Base-by-base conservation (phyloP, 1,140 invertebrate genomes). In the Bombus vancouverensis region DNA sequence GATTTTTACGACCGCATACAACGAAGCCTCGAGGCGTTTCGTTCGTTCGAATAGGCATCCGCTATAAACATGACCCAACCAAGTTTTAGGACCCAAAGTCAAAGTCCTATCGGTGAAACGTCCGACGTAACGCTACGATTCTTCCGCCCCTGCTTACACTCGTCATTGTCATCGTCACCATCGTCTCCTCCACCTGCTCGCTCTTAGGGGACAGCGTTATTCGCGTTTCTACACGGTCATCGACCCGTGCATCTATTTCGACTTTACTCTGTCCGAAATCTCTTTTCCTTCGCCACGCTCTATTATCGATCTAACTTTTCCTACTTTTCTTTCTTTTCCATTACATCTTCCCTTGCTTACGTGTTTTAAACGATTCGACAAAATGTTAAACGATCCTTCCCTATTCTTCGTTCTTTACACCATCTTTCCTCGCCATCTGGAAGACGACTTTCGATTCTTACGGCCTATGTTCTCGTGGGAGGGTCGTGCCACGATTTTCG, bases 201-300 rank as follows among this genome's bases (percentile, higher is more conserved):
- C 18, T 79, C 70, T 44, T n/a, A n/a, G 37, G 66, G 39, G 59
- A 72, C 39, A 53, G 28, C 65, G 82, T 83, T 71, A 44, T 39
- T 78, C 82, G 37, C 74, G 74, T 78, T 83, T 65, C 75, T 62
- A 37, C 22, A 47, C 82, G 82, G 82, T 83, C 82, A 83, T 44
- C 82, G 82, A 83, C 82, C 82, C 82, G 53, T n/a, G 53, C 66
- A 34, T 75, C 65, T 68, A 28, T 44, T 65, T 83, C 62, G 1
- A 53, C 47, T 34, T 39, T 76, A 9, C 66, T 18, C 32, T 37
- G 22, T 44, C 53, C 22, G 22, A 34, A n/a, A 62, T n/a, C 59
- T n/a, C 59, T 3, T n/a, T n/a, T 62, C 32, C 34, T 34, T 37
- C 32, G 0, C 18, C 32, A 10, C 5, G 66, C 66, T 53, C 18